Evolutionary conservation across 2,888 invertebrate species (phyloP), one percentile per base, ranked within the genome.

Genomic region (Norana najaformis): DNA sequence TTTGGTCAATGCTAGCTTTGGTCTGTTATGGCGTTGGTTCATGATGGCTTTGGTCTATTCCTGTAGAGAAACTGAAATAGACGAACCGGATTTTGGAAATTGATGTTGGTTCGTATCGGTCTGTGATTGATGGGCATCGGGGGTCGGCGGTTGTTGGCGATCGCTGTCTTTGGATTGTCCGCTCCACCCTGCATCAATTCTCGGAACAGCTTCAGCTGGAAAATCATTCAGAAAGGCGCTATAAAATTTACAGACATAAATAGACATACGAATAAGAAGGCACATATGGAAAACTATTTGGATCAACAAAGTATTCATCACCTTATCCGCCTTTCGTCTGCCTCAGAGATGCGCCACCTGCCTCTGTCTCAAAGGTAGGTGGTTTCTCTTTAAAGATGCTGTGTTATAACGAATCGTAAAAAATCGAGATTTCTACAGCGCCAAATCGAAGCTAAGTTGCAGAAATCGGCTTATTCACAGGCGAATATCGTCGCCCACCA

Each of bases 51-150:
- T n/a, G n/a, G n/a, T n/a, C n/a, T n/a, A n/a, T n/a, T n/a, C n/a
- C n/a, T n/a, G n/a, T n/a, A n/a, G n/a, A n/a, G n/a, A 23, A 47
- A 53, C 89, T 0, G 34, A 37, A 38, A 89, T 11, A 23, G n/a
- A 89, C 89, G 47, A 34, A 89, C 90, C 91, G 92, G 91, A 69
- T 91, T 91, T 89, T 92, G 92, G 47, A 93, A 93, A 89, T 93
- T 93, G 89, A 94, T 93, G 91, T 94, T 94, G n/a, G 94, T 94
- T 88, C 94, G 90, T 34, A 94, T 92, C 35, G 93, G 92, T 37
- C 94, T 90, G 90, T 93, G 91, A 90, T 94, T 92, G 35, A 93
- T 90, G 11, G 93, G 92, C 92, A 92, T 93, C 14, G 93, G 92
- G 4, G 93, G 93, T 89, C 94, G 91, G 90, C 92, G 93, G 91